These are phyloP conservation scores for Drosophila paranaensis DNA, from an alignment of 2,888 invertebrate species.

Conservation along the genomic window DNA sequence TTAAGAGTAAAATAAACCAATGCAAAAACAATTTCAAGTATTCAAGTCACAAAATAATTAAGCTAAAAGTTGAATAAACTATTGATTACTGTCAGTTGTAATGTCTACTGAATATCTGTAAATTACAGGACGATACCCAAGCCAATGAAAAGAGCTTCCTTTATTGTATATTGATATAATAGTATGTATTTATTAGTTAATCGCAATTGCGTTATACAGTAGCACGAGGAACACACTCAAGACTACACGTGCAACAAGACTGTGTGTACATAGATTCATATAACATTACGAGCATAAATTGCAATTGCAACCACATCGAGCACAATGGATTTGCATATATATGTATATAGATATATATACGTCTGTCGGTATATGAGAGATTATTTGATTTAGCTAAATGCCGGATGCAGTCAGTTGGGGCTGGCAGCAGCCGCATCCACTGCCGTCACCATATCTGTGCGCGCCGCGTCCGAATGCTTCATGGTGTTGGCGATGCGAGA, in stretches of 20 bases:
- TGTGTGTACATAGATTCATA: constrained; percentile 23
- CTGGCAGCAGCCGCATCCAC: constrained; percentile 11
- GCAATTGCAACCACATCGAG: constrained; percentile 67
- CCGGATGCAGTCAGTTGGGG: constrained; percentile 61
- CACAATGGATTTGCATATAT: constrained; percentile 40
- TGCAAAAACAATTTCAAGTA: constrained; percentile 63
- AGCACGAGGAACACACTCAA: constrained; percentile 21
- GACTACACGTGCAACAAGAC: constrained; percentile 16
- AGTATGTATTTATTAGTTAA: constrained; percentile 41
- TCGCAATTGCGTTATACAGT: constrained; percentile 38
- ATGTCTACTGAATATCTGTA: background rate
- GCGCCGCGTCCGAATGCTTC: constrained; percentile 9
- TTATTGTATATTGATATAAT: constrained; percentile 9
- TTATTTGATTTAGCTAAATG: constrained; percentile 71
- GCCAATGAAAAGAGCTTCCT: background rate
- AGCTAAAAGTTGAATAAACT: constrained; percentile 71
- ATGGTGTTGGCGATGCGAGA: constrained; percentile 23
- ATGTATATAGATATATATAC: constrained; percentile 15
- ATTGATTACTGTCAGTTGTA: constrained; percentile 59
- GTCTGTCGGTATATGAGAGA: constrained; percentile 50
- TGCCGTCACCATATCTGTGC: constrained; percentile 11
- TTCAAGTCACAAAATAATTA: constrained; percentile 61
- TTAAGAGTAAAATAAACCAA: constrained; percentile 26
- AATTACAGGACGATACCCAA: background rate
- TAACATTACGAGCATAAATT: constrained; percentile 51